phyloP scores from a whole-genome alignment of 2,888 invertebrate species.

The Lasioglossum marginatum region DNA sequence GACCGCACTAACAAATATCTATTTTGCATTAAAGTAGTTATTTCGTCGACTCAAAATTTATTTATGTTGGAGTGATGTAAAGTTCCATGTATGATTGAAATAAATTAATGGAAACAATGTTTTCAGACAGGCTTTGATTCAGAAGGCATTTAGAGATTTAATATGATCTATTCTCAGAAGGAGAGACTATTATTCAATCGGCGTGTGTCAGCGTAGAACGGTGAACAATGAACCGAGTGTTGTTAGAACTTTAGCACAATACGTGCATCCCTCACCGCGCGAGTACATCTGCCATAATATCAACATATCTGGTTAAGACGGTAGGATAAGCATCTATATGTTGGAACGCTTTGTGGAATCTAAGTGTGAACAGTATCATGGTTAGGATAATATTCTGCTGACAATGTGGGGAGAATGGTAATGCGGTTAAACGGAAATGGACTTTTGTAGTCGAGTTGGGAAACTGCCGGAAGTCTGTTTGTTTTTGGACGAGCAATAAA shows the following conservation, averaged over 20 bases:
- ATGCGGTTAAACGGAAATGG: constrained; percentile 9
- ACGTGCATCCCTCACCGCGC: background rate
- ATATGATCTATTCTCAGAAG: background rate
- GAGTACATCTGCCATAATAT: constrained; percentile 39
- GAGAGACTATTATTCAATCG: background rate
- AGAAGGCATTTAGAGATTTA: background rate
- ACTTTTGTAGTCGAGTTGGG: constrained; percentile 1
- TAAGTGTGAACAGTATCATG: background rate
- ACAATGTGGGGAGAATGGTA: constrained; percentile 1
- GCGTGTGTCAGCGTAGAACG: background rate
- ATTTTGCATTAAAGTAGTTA: too few species aligned
- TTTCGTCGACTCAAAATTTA: too few species aligned
- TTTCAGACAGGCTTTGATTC: background rate
- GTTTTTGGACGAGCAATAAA: background rate
- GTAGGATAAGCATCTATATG: constrained; percentile 34
- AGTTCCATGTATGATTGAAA: too few species aligned
- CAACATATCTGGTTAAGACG: constrained; percentile 32
- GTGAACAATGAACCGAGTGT: background rate
- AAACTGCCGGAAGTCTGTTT: background rate
- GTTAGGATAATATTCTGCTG: constrained; percentile 15
- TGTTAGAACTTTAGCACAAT: constrained; percentile 40
- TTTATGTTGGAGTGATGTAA: too few species aligned
- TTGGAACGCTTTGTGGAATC: background rate
- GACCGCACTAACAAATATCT: too few species aligned
- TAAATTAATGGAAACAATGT: background rate